Conservation (phyloP, 2,888 invertebrate species). For the Heptascelio sp. region DNA sequence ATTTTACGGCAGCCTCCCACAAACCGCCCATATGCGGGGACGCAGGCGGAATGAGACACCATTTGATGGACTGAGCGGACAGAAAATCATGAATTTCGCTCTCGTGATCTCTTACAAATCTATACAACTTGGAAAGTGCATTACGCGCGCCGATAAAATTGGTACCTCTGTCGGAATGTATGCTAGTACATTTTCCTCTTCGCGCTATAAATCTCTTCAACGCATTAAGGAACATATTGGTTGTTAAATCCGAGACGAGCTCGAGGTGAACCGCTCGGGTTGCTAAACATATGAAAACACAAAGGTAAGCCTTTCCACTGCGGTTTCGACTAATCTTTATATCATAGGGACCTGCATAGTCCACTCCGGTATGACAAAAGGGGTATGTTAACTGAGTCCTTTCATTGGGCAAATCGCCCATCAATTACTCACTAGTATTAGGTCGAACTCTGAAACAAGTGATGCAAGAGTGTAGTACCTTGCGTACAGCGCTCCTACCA, state of each 20-base stretch:
- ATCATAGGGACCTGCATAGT: slow-evolving; percentile 70
- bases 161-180: slow-evolving; percentile 70
- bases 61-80: slow-evolving; percentile 46
- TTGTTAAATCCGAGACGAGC: slow-evolving; percentile 63
- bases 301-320: slow-evolving; percentile 57
- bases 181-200: slow-evolving; percentile 48
- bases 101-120: slow-evolving; percentile 12
- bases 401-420: neutral
- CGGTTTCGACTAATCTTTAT: slow-evolving; percentile 41
- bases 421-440: neutral
- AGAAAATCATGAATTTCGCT: slow-evolving; percentile 18
- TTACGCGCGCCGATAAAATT: slow-evolving; percentile 67
- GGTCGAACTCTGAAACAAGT: neutral
- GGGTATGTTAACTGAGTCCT: neutral
- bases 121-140: slow-evolving; percentile 30
- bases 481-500: neutral
- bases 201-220: slow-evolving; percentile 66
- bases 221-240: slow-evolving; percentile 62
- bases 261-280: slow-evolving; percentile 70
- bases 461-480: neutral
- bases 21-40: slow-evolving; percentile 76
- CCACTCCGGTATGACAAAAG: slow-evolving; percentile 31
- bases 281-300: slow-evolving; percentile 69
- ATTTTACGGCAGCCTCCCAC: slow-evolving; percentile 77
- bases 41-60: slow-evolving; percentile 74